phyloP scores from a whole-genome alignment of 1,140 invertebrate species.

The Scaptomyza pallida region DNA sequence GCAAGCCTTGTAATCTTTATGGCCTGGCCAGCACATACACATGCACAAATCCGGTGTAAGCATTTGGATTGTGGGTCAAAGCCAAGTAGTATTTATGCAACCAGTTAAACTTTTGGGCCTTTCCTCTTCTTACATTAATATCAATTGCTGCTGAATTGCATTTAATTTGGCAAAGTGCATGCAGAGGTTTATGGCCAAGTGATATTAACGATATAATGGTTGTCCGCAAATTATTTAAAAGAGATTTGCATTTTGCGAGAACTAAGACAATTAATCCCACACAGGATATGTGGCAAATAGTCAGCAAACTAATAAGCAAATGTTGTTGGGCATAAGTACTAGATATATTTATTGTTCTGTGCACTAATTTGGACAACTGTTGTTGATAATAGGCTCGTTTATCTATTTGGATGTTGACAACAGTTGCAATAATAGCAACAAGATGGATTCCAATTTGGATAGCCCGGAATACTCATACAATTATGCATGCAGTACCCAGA shows the following conservation, averaged over 20 bases:
- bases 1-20: conserved; percentile 20
- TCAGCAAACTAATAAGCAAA: conserved; percentile 5
- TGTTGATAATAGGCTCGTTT: not conserved
- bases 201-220: conserved; percentile 24
- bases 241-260: not conserved
- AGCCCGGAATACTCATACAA: not conserved
- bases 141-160: conserved; percentile 21
- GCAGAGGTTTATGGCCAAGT: conserved; percentile 2
- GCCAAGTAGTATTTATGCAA: conserved; percentile 24
- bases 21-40: not conserved
- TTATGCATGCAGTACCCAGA: not conserved
- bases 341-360: conserved; percentile 20
- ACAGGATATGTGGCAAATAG: not conserved
- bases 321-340: conserved; percentile 14
- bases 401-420: not conserved
- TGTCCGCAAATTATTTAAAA: conserved; percentile 29
- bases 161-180: conserved; percentile 47
- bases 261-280: not conserved
- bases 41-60: conserved; percentile 10
- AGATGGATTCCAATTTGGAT: not conserved
- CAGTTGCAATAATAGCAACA: not conserved
- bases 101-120: conserved; percentile 3
- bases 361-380: not conserved
- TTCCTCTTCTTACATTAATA: conserved; percentile 12
- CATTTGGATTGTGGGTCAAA: conserved; percentile 16